Evolutionary conservation across 1,140 invertebrate species (phyloP).

Genomic region (Psix sp.): DNA sequence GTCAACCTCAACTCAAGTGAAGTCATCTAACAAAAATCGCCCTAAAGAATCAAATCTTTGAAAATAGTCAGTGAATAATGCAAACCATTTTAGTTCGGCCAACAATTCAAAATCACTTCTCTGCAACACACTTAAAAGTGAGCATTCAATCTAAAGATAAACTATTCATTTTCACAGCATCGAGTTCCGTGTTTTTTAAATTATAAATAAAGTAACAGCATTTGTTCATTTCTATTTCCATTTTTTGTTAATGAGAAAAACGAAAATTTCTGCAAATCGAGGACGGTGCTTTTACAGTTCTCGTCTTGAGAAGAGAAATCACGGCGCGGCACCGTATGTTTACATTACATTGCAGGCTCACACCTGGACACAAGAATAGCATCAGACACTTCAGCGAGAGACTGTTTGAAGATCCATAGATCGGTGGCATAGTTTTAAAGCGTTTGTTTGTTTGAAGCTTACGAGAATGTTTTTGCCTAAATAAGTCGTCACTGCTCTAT

Average conservation of each 20-base stretch:
- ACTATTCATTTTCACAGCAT: no score
- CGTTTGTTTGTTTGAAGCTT: constrained; percentile 29
- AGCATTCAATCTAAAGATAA: no score
- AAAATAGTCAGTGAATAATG: background rate
- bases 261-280: constrained; percentile 28
- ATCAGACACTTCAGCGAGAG: constrained; percentile 40
- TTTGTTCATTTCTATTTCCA: no score
- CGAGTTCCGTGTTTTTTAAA: background rate
- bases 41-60: background rate
- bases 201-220: background rate
- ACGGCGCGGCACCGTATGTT: constrained; percentile 45
- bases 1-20: constrained; percentile 23
- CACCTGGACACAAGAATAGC: constrained; percentile 74
- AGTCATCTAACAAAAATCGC: constrained; percentile 4
- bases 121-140: no score
- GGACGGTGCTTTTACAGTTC: constrained; percentile 19
- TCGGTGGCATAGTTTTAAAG: constrained; percentile 23
- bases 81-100: background rate
- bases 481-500: constrained; percentile 14
- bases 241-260: background rate
- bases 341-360: constrained; percentile 68
- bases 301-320: constrained; percentile 32
- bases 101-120: no score
- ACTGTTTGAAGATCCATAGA: constrained; percentile 33
- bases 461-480: constrained; percentile 7